phyloP scores from a whole-genome alignment of 2,797 vertebrate species.

The Tragelaphus eurycerus region DNA sequence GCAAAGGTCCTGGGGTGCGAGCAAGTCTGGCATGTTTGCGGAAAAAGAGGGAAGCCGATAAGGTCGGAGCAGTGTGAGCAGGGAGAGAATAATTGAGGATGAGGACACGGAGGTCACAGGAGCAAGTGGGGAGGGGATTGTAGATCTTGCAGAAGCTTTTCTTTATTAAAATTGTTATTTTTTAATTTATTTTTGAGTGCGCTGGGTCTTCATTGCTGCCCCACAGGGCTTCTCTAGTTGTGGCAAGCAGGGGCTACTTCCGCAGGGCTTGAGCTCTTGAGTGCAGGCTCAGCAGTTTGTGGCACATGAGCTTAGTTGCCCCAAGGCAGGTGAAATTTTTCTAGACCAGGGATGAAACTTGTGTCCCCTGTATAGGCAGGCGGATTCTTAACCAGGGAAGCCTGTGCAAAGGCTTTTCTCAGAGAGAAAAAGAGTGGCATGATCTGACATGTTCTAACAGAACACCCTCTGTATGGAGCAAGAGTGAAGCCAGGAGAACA shows the following conservation, averaged over 20 bases:
- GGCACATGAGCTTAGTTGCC: background rate
- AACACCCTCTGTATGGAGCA: background rate
- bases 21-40: background rate
- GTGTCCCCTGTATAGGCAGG: background rate
- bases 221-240: background rate
- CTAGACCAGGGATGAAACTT: background rate
- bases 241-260: background rate
- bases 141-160: background rate
- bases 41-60: background rate
- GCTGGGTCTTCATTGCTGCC: background rate
- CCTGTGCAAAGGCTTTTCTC: background rate
- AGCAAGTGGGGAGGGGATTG: background rate
- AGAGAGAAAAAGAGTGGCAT: background rate
- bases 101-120: background rate
- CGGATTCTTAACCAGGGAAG: background rate
- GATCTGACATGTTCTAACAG: background rate
- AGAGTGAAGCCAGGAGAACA: background rate
- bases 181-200: background rate
- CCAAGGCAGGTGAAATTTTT: background rate
- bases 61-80: background rate
- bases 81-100: background rate
- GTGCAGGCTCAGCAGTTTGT: background rate
- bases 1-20: background rate
- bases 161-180: background rate
- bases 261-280: background rate